Evolutionary conservation across 37 sponge, comb jelly and placozoan genomes (phyloP), one percentile per base, ranked within the genome.

Genomic region (Trichoplax adhaerens): DNA sequence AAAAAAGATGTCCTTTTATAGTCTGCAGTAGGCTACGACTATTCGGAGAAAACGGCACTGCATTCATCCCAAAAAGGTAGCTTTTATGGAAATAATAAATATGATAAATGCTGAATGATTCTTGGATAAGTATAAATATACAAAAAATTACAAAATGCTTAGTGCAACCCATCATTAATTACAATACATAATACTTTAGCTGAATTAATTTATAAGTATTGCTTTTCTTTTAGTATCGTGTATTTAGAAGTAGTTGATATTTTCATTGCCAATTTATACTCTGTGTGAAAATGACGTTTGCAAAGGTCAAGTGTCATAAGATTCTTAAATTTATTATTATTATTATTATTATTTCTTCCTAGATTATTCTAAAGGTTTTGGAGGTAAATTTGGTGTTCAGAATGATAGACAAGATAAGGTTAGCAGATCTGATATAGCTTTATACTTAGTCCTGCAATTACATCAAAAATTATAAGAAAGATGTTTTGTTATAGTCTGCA

Each of bases 31-130:
- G 90, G 94, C 4, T 89, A 76, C 65, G 94, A 93, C 5, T 75
- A 89, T 58, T 82, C 85, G 58, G 74, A 81, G 51, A 65, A 85
- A 47, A 76, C 88, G 3, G 66, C 81, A 50, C 77, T 85, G 65
- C 94, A 92, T 60, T 85, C 71, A 58, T 92, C 94, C 0, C 94
- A 92, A 75, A 92, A 88, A 62, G 94, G 94, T 49, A 51, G 72
- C 7, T 4, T 6, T 5, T 70, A 70, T 49, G 60, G 48, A 60
- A 4, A 70, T 7, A 70, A 74, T 12, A 55, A 76, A n/a, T 74
- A 73, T 6, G 77, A 76, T 4, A 73, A 70, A 6, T 29, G 29
- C 29, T 29, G 29, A 29, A 29, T 29, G 29, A 29, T 29, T 29
- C 29, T 29, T 29, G 60, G 77, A 76, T 57, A 70, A 70, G 58